phyloP scores from a whole-genome alignment of 2,888 invertebrate species.

The Capitulum mitella region DNA sequence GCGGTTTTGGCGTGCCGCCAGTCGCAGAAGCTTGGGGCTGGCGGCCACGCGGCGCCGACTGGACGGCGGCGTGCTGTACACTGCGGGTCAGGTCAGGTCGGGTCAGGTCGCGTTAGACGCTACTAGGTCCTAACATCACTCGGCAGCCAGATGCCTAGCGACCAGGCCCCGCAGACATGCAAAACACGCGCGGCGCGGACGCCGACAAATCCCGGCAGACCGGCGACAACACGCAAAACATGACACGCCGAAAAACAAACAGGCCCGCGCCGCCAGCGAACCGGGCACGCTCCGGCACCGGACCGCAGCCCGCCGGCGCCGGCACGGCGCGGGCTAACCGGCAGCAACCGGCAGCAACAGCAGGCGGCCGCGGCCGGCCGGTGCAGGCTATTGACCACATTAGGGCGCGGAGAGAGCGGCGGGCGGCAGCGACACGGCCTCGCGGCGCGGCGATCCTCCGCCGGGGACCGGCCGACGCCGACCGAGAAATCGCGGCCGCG shows the following conservation, averaged over 20 bases:
- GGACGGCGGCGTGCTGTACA: slow-evolving; percentile 1
- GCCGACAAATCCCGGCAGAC: not conserved
- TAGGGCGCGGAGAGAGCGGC: too few relatives aligned
- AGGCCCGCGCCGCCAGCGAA: not conserved
- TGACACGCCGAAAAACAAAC: not conserved
- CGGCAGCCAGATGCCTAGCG: not conserved
- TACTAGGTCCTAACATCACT: not conserved
- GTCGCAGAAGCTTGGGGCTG: slow-evolving; percentile 11
- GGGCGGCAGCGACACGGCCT: too few relatives aligned
- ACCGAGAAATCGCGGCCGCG: too few relatives aligned
- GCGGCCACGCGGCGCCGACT: not conserved
- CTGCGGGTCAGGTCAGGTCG: not conserved
- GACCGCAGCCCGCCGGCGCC: too few relatives aligned
- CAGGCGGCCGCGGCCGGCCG: too few relatives aligned
- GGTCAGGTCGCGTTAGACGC: not conserved
- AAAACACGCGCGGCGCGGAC: not conserved
- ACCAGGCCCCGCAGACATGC: not conserved
- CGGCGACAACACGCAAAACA: not conserved
- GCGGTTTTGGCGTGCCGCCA: not conserved
- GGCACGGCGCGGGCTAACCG: too few relatives aligned
- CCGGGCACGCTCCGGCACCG: not conserved
- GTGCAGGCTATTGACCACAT: too few relatives aligned
- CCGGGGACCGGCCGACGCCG: too few relatives aligned
- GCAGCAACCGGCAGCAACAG: too few relatives aligned
- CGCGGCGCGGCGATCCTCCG: too few relatives aligned